Conservation (phyloP, 2,797 vertebrate genomes). For the Simalia tracyae region DNA sequence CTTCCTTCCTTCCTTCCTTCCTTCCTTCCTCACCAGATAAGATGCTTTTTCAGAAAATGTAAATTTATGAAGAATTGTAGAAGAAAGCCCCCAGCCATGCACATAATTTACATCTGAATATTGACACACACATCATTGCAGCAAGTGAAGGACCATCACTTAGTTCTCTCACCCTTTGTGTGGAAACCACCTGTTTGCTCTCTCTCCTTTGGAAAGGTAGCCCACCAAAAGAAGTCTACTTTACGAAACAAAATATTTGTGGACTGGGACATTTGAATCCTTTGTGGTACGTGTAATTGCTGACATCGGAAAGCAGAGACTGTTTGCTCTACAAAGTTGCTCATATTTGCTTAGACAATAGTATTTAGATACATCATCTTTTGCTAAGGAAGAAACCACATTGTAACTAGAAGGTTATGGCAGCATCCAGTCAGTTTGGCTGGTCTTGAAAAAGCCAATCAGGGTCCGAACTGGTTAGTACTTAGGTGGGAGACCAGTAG, state of each 20-base stretch:
- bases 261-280: background rate
- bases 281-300: conserved; percentile 12
- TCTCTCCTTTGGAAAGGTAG: conserved; percentile 39
- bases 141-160: conserved; percentile 2
- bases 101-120: too few species aligned
- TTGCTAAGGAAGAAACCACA: conserved; percentile 31
- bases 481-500: too few species aligned
- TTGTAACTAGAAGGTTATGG: background rate
- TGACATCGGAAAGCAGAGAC: background rate
- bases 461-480: too few species aligned
- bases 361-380: conserved; percentile 25
- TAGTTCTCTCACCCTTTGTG: background rate
- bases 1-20: conserved; percentile 37
- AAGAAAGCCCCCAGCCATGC: background rate
- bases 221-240: conserved; percentile 3
- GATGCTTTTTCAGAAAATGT: conserved; percentile 60
- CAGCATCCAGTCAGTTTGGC: too few species aligned
- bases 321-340: conserved; percentile 4
- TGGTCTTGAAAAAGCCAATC: too few species aligned
- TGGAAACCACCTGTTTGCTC: background rate
- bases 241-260: conserved; percentile 27
- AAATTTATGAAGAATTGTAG: conserved; percentile 17
- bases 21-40: conserved; percentile 44
- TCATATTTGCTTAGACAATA: background rate
- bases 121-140: background rate